These are phyloP conservation scores for Brevimyrus niger DNA, from an alignment of 2,113 vertebrate genomes.

Conservation along the genomic window DNA sequence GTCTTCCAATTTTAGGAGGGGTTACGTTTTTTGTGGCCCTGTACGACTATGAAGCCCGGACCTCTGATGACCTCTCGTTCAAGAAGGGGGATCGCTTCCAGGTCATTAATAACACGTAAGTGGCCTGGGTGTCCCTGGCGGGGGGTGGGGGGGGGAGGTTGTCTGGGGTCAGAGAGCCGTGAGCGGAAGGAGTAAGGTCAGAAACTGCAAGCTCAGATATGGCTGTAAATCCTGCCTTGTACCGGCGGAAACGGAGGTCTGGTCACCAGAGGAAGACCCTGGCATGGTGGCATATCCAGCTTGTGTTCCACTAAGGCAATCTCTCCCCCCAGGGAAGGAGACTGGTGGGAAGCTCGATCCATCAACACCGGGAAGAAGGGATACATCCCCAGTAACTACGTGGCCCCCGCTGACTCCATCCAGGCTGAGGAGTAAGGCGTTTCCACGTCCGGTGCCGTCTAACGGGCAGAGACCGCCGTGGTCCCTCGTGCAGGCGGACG, in stretches of 20 bases:
- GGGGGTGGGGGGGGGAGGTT: not conserved
- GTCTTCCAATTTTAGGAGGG: constrained; percentile 65
- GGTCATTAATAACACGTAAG: constrained; percentile 99
- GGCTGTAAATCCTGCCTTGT: not conserved
- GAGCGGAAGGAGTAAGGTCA: not conserved
- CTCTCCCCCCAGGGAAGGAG: constrained; percentile 79
- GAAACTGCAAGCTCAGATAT: not conserved
- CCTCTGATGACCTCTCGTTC: constrained; percentile 94
- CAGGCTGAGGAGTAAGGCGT: constrained; percentile 95
- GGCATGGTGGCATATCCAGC: not conserved
- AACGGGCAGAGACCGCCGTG: not conserved
- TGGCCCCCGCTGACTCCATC: constrained; percentile 97
- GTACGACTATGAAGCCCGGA: constrained; percentile 98
- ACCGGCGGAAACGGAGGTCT: not conserved
- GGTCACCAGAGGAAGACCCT: not conserved
- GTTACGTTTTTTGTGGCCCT: constrained; percentile 98
- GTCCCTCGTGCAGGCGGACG: too few species aligned
- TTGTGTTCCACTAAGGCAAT: not conserved
- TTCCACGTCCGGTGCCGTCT: not conserved
- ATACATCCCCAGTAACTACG: constrained; percentile 98
- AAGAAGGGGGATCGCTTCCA: constrained; percentile 97
- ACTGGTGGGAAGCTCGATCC: constrained; percentile 99
- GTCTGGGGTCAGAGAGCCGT: not conserved
- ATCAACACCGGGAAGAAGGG: constrained; percentile 95
- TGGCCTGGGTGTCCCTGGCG: constrained; percentile 14